phyloP scores from a whole-genome alignment of 2,113 vertebrate genomes.

The Xenopus tropicalis region UCB_Xtro_10.0 CM004445.2:30476001-30476500 shows the following conservation, averaged over 20 bases:
- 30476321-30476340: constrained; percentile 17
- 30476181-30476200: too few relatives aligned
- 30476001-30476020: too few relatives aligned
- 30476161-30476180: too few relatives aligned
- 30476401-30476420: background rate
- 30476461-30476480: background rate
- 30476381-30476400: background rate
- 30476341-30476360: constrained; percentile 29
- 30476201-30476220: too few relatives aligned
- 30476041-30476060: too few relatives aligned
- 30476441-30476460: background rate
- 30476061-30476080: too few relatives aligned
- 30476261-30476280: background rate
- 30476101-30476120: too few relatives aligned
- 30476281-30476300: background rate
- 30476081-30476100: too few relatives aligned
- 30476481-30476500: background rate
- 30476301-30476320: constrained; percentile 20
- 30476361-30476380: constrained; percentile 24
- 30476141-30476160: too few relatives aligned
- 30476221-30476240: background rate
- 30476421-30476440: background rate
- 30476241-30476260: constrained; percentile 19
- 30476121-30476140: too few relatives aligned
- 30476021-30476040: too few relatives aligned